These are phyloP conservation scores for Mesitornis unicolor DNA, from an alignment of 2,113 vertebrate genomes.

Conservation along the genomic window DNA sequence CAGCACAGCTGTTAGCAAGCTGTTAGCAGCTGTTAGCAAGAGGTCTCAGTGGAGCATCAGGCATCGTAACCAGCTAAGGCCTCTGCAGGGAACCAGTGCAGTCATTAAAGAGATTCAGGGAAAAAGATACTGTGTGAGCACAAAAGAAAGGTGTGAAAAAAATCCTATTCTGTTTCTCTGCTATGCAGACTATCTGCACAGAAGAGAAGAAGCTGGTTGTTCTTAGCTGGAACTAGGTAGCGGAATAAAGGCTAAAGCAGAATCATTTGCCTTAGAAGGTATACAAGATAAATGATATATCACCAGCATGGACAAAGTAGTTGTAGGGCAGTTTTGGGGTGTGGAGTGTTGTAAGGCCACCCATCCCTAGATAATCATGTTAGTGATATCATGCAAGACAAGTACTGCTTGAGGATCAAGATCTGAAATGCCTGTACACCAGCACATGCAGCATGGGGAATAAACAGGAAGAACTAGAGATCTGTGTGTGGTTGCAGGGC, in stretches of 20 bases:
- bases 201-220: not conserved
- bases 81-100: not conserved
- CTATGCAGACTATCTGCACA: not conserved
- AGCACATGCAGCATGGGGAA: too few relatives aligned
- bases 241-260: not conserved
- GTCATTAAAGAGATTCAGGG: not conserved
- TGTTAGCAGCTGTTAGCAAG: not conserved
- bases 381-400: not conserved
- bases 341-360: not conserved
- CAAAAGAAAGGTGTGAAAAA: not conserved
- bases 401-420: not conserved
- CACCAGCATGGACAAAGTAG: not conserved
- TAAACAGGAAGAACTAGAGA: too few relatives aligned
- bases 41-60: not conserved
- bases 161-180: not conserved
- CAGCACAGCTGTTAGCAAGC: too few relatives aligned
- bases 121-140: not conserved
- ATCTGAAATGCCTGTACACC: too few relatives aligned
- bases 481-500: too few relatives aligned
- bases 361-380: not conserved
- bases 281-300: fast-evolving
- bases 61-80: not conserved
- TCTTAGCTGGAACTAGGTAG: not conserved
- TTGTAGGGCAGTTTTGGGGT: not conserved
- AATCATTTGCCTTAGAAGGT: not conserved